A percentile compares a stretch with the other conserved stretches of the same genome.
These are phyloP conservation scores for Chelon labrosus DNA, from an alignment of 2,797 vertebrate genomes.

Conservation along the genomic window DNA sequence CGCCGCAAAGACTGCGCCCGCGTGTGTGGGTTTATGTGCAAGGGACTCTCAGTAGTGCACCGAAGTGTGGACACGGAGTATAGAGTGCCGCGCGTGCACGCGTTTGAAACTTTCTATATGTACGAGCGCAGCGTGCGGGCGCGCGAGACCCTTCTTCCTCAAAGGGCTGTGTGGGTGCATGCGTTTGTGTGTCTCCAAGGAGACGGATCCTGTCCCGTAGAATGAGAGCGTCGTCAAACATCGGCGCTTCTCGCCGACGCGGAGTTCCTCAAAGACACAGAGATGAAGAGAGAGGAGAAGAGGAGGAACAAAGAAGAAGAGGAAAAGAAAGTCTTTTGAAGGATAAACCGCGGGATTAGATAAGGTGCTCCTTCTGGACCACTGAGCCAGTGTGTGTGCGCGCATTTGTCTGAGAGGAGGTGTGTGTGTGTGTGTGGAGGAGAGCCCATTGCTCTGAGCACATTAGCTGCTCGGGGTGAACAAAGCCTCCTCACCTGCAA, in stretches of 20 bases:
- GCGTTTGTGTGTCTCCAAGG: conserved; percentile 62
- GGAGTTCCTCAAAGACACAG: conserved; percentile 78
- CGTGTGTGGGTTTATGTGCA: conserved; percentile 17
- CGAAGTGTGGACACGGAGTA: not conserved
- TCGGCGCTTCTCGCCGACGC: conserved; percentile 65
- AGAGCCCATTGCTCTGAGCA: conserved; percentile 76
- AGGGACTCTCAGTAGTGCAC: conserved; percentile 4
- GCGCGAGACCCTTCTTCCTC: conserved; percentile 45
- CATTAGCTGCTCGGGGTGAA: conserved; percentile 79
- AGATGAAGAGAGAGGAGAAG: conserved; percentile 66
- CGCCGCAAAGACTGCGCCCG: conserved; percentile 22
- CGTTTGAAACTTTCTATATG: conserved; percentile 25
- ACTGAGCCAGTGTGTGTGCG: conserved; percentile 66
- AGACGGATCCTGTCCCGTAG: conserved; percentile 66
- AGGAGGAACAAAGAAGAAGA: conserved; percentile 63
- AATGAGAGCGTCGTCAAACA: conserved; percentile 66
- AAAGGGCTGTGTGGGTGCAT: conserved; percentile 42
- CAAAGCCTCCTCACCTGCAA: conserved; percentile 80
- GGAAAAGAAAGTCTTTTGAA: conserved; percentile 84
- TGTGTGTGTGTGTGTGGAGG: conserved; percentile 41
- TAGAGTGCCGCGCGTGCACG: conserved; percentile 3
- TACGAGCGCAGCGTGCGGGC: conserved; percentile 11
- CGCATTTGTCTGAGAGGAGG: conserved; percentile 39
- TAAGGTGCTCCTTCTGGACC: conserved; percentile 85
- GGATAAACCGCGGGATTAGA: conserved; percentile 88